A percentile compares a stretch with the other conserved stretches of the same genome.
phyloP scores from a whole-genome alignment of 1,140 invertebrate species.

The Saccostrea glomerata region DNA sequence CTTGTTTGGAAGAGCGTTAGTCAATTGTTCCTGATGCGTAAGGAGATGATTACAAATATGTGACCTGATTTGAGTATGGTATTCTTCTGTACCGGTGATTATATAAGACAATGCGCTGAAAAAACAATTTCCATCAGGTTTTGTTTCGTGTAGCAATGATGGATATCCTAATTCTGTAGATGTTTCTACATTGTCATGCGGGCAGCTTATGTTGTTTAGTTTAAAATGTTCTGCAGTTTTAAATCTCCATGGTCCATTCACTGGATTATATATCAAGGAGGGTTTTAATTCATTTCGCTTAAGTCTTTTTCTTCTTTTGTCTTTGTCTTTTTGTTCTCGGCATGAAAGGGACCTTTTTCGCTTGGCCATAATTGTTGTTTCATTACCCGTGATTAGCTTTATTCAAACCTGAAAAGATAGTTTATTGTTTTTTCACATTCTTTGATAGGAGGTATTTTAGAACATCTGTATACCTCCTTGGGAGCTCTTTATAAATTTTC shows the following conservation, averaged over 20 bases:
- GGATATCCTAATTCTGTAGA: neutral
- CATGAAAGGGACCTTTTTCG: neutral
- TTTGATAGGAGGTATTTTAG: neutral
- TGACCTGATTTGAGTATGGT: neutral
- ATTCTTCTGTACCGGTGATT: neutral
- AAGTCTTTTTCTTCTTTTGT: neutral
- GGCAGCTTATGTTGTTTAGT: neutral
- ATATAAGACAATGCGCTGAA: neutral
- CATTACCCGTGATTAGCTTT: neutral
- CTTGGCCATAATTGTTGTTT: neutral
- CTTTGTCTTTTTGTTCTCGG: neutral
- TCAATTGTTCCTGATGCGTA: neutral
- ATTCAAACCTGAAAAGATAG: neutral
- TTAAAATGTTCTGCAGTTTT: neutral
- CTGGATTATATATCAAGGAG: neutral
- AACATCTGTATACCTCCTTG: neutral
- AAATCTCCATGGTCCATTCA: neutral
- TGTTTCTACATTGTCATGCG: neutral
- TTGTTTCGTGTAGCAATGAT: neutral
- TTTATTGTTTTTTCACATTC: neutral
- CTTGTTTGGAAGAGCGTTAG: neutral
- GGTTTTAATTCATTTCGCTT: neutral
- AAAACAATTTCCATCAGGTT: neutral
- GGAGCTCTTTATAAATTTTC: conserved; percentile 1
- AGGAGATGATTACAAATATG: neutral